Evolutionary conservation across 2,888 invertebrate species (phyloP).

Genomic region (Phortica okadai): DNA sequence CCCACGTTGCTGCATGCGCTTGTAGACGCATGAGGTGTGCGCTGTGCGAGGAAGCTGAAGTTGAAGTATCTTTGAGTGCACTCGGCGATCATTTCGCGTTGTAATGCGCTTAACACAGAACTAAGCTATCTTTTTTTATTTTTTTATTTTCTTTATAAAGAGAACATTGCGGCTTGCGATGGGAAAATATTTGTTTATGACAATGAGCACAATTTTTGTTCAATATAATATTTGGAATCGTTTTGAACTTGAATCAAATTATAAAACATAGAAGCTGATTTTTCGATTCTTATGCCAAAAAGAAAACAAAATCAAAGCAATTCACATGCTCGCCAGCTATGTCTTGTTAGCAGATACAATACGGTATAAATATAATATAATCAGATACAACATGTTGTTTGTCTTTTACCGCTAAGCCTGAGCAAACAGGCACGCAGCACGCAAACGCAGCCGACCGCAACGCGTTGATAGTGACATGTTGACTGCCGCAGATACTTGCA

Average conservation of each 20-base stretch:
- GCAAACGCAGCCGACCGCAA: conserved; percentile 5
- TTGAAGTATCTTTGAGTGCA: background rate
- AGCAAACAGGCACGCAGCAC: conserved; percentile 22
- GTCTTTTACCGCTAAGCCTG: conserved; percentile 27
- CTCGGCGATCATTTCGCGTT: background rate
- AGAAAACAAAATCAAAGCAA: no score
- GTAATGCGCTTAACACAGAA: background rate
- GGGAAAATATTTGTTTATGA: background rate
- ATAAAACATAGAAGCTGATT: background rate
- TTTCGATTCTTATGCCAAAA: background rate
- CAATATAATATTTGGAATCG: background rate
- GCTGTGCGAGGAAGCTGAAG: background rate
- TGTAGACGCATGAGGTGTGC: background rate
- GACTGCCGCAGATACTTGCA: conserved; percentile 5
- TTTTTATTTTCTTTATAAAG: background rate
- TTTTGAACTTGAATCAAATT: no score
- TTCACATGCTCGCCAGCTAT: no score
- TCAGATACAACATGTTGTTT: background rate
- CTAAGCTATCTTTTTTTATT: background rate
- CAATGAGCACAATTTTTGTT: background rate
- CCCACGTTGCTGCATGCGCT: background rate
- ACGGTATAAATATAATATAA: background rate
- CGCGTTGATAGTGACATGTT: conserved; percentile 6
- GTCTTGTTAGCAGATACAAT: no score
- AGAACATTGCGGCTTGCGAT: background rate